These are phyloP conservation scores for Drosophila fungiperda DNA, from an alignment of 2,888 invertebrate species.

Conservation along the genomic window DNA sequence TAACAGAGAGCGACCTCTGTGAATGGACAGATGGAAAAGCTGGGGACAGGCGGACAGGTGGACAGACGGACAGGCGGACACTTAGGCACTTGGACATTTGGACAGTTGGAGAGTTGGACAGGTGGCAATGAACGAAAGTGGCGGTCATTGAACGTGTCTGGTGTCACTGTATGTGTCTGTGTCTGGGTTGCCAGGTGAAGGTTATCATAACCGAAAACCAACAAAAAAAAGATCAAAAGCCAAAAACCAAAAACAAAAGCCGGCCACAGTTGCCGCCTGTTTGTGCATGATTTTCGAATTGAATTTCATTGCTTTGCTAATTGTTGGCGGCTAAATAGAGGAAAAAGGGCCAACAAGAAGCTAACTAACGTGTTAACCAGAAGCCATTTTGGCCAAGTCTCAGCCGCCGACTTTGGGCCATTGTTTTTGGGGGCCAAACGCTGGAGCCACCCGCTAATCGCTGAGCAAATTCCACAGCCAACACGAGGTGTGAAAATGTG, in stretches of 20 bases:
- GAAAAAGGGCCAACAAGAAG: background rate
- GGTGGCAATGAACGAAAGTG: constrained; percentile 55
- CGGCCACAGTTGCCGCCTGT: constrained; percentile 36
- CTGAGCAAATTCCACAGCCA: constrained; percentile 64
- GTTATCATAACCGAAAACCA: constrained; percentile 17
- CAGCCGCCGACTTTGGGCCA: background rate
- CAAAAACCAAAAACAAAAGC: constrained; percentile 46
- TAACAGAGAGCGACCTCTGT: constrained; percentile 37
- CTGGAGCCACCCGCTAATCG: constrained; percentile 53
- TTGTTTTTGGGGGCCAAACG: constrained; percentile 11
- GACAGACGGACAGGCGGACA: background rate
- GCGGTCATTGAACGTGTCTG: constrained; percentile 66
- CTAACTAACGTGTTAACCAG: background rate
- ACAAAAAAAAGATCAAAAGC: background rate
- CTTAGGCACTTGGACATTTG: background rate
- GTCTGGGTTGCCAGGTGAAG: constrained; percentile 40
- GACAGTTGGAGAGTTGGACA: background rate
- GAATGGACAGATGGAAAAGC: constrained; percentile 15
- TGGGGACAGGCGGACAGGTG: background rate
- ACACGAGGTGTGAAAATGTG: constrained; percentile 17
- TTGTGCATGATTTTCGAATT: constrained; percentile 25
- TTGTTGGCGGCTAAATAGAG: constrained; percentile 18
- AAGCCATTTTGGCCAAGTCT: background rate
- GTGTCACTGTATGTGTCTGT: background rate
- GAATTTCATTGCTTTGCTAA: constrained; percentile 41